Evolutionary conservation across 2,888 invertebrate genomes (phyloP).

Genomic region (Vandiemenella viatica): DNA sequence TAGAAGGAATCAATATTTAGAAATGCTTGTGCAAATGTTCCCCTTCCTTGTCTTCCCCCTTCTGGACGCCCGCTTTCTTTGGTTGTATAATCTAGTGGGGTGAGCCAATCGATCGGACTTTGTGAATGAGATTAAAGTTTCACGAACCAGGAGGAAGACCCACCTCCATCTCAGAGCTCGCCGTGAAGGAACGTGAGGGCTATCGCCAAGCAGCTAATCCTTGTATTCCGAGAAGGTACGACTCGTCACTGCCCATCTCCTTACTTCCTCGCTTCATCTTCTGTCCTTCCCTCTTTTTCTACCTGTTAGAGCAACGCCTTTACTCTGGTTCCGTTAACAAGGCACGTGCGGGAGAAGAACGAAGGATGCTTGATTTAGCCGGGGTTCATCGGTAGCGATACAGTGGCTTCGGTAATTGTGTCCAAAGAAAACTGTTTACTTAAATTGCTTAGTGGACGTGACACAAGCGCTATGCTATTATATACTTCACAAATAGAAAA

Average conservation of each 20-base stretch:
- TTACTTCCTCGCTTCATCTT: not conserved
- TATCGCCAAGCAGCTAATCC: not conserved
- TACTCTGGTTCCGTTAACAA: too few relatives aligned
- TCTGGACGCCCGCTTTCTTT: conserved; percentile 3
- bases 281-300: not conserved
- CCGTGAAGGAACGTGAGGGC: not conserved
- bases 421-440: too few relatives aligned
- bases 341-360: too few relatives aligned
- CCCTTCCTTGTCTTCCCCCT: too few relatives aligned
- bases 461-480: too few relatives aligned
- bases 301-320: too few relatives aligned
- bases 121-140: conserved; percentile 7
- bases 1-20: conserved; percentile 15
- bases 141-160: not conserved
- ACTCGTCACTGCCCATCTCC: conserved; percentile 1
- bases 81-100: conserved; percentile 7
- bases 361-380: too few relatives aligned
- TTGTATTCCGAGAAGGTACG: not conserved
- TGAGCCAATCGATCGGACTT: conserved; percentile 3
- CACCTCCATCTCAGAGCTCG: too few relatives aligned
- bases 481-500: too few relatives aligned
- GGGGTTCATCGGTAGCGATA: too few relatives aligned
- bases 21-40: conserved; percentile 14
- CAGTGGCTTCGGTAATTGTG: too few relatives aligned
- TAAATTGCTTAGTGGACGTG: too few relatives aligned